Evolutionary conservation across 2,113 vertebrate species (phyloP).

Genomic region (Phaethornis superciliosus): DNA sequence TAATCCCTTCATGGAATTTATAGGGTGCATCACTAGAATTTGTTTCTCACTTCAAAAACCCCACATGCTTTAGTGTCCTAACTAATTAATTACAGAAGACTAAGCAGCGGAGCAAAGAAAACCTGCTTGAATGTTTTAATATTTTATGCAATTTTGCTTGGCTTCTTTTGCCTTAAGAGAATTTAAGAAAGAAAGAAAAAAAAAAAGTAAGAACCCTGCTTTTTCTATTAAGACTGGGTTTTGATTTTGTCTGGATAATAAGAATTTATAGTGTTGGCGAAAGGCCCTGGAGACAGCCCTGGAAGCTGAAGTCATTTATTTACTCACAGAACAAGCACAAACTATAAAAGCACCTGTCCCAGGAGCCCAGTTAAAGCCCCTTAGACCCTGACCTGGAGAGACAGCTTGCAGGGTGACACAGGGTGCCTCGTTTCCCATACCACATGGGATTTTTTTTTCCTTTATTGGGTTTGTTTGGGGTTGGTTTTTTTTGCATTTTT

Average conservation of each 20-base stretch:
- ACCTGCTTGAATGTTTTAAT: not conserved
- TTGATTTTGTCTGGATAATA: slow-evolving; percentile 28
- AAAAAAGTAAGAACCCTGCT: not conserved
- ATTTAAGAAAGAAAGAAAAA: not conserved
- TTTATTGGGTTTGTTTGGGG: too few species aligned
- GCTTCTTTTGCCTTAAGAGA: not conserved
- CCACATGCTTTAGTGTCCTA: rapidly evolving
- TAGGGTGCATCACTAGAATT: rapidly evolving
- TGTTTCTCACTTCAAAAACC: not conserved
- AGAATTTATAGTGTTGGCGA: slow-evolving; percentile 23
- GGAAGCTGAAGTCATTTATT: slow-evolving; percentile 41
- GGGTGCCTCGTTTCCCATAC: not conserved
- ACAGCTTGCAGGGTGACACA: not conserved
- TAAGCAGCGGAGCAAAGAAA: not conserved
- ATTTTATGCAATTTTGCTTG: not conserved
- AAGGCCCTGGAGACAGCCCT: slow-evolving; percentile 26
- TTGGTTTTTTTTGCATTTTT: not conserved
- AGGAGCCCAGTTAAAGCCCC: not conserved
- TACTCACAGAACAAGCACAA: not conserved
- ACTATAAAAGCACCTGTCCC: not conserved
- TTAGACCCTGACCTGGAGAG: not conserved
- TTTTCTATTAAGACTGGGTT: not conserved
- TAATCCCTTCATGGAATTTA: not conserved
- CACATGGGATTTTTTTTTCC: not conserved
- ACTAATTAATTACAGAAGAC: not conserved